Evolutionary conservation across 1,140 invertebrate species (phyloP).

Genomic region (Goniozus legneri): DNA sequence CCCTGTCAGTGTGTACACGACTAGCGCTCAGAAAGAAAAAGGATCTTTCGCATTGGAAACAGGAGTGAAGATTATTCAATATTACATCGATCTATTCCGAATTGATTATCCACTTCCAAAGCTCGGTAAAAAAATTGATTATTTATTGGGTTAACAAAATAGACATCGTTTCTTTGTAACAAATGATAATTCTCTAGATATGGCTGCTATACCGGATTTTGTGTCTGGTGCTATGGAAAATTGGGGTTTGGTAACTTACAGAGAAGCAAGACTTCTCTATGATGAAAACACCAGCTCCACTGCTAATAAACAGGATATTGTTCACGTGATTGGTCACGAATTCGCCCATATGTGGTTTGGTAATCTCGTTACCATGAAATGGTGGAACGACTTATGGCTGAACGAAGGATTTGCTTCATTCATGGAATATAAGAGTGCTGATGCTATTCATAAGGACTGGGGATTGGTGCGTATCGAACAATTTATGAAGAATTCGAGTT

Average conservation of each 20-base stretch:
- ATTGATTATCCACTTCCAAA: conserved; percentile 84
- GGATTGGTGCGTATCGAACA: conserved; percentile 65
- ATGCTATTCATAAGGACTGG: conserved; percentile 74
- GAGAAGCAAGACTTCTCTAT: conserved; percentile 80
- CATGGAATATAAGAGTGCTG: conserved; percentile 76
- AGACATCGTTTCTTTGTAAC: no score
- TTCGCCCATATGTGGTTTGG: conserved; percentile 92
- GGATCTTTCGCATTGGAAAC: conserved; percentile 76
- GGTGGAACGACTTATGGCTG: conserved; percentile 93
- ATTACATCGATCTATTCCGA: conserved; percentile 83
- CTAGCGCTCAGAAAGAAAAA: conserved; percentile 70
- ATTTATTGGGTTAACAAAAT: conserved; percentile 7
- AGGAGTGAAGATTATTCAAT: conserved; percentile 77
- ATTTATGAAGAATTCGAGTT: conserved; percentile 2
- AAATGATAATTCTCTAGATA: conserved; percentile 64
- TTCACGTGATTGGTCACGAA: conserved; percentile 83
- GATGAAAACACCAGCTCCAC: conserved; percentile 67
- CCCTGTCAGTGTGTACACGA: conserved; percentile 70
- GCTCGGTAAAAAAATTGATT: conserved; percentile 60
- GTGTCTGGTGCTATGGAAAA: conserved; percentile 94
- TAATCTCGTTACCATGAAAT: conserved; percentile 83
- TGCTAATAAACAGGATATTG: conserved; percentile 72
- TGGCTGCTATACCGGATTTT: conserved; percentile 93
- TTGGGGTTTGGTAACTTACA: conserved; percentile 82
- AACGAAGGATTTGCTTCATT: conserved; percentile 91